phyloP scores from a whole-genome alignment of 53 echinoderm and acorn worm species.

The Henricia sp. region DNA sequence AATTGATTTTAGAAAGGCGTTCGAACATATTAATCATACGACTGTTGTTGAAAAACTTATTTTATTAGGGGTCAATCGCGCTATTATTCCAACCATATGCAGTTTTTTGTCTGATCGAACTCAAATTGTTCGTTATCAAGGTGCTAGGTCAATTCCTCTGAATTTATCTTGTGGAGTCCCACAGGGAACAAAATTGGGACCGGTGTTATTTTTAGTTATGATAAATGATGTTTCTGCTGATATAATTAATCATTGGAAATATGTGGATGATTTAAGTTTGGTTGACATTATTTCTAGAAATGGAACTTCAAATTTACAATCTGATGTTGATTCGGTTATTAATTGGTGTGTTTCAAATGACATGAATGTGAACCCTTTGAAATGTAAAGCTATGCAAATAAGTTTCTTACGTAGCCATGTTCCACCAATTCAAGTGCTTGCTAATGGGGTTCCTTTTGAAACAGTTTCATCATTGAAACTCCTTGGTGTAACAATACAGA shows the following conservation, averaged over 20 bases:
- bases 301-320: no score
- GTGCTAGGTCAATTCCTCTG: conserved; percentile 6
- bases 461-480: no score
- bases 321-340: background rate
- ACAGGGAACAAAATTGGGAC: conserved; percentile 60
- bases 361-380: background rate
- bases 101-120: conserved; percentile 33
- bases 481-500: no score
- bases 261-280: conserved; percentile 24
- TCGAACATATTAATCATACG: conserved; percentile 53
- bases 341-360: background rate
- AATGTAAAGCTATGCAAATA: background rate
- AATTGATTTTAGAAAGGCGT: conserved; percentile 52
- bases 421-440: no score
- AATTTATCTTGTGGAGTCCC: conserved; percentile 42
- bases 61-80: conserved; percentile 14
- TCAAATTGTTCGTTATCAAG: conserved; percentile 24
- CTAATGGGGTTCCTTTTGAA: no score
- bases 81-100: conserved; percentile 41
- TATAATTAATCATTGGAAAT: conserved; percentile 16
- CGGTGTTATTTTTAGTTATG: conserved; percentile 54
- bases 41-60: conserved; percentile 9
- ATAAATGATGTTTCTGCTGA: conserved; percentile 28
- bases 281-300: background rate
- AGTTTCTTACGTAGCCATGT: background rate